Evolutionary conservation across 2,888 invertebrate species (phyloP), one percentile per base, ranked within the genome.

Genomic region (Laothoe populi): DNA sequence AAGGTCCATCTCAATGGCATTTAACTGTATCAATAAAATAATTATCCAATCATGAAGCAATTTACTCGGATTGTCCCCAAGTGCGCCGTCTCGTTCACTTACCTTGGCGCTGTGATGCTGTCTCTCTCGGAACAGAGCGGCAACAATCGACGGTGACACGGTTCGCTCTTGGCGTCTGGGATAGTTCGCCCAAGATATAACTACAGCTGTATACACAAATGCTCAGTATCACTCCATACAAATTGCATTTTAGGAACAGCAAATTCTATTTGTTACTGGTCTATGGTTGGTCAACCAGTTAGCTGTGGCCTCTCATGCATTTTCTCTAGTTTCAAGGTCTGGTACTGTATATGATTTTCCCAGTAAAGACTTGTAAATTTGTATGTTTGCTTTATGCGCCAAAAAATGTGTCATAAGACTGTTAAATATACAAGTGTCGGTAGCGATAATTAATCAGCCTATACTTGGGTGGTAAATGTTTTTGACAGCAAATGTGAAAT

Each of bases 11-110:
- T 81, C 81, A 83, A 85, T 81, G 74, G 75, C 82, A 81, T 86
- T 90, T 87, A 87, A 84, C 82, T 84, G 83, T 88, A 88, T 88
- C 91, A 91, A 91, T 91, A 90, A 88, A 90, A 90, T 88, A 91
- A 92, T 92, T 92, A 91, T 88, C 92, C 92, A 92, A 92, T 92
- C 90, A 88, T 88, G 84, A 75, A 78, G 81, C 90, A 90, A 91
- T 90, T 91, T 87, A 86, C 86, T 86, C 73, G 77, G 84, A 82
- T 86, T 86, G 87, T 84, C 82, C 81, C 81, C 77, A 71, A 67
- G 65, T 77, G 59, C 11, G 69, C 67, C 65, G 13, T 85, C 79
- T 74, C 81, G 64, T 62, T 86, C 72, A 40, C 77, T 5, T 21
- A 48, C 21, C 46, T 49, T 10, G 26, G 13, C 10, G 3, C 11